Base-by-base conservation (phyloP, 2,888 invertebrate species). In the Urechis unicinctus region DNA sequence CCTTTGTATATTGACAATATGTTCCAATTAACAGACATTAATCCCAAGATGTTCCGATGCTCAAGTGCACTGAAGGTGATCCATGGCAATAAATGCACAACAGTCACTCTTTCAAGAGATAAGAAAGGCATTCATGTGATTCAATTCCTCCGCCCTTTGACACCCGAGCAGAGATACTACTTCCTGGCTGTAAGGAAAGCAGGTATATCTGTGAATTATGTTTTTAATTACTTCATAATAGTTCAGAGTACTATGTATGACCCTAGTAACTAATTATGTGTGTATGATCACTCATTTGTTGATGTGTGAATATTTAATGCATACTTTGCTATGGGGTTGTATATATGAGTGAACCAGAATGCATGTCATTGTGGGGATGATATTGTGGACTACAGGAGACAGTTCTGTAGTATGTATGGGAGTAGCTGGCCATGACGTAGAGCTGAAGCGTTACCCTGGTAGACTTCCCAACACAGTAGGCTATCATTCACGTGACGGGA, bases 341-440 rank as follows among this genome's bases (percentile, higher is more conserved):
- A n/a, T n/a, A n/a, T n/a, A n/a, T n/a, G n/a, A n/a, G n/a, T n/a
- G n/a, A n/a, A n/a, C n/a, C n/a, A n/a, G n/a, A n/a, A n/a, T n/a
- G n/a, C n/a, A n/a, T n/a, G n/a, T n/a, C n/a, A n/a, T n/a, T n/a
- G n/a, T n/a, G n/a, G n/a, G n/a, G n/a, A n/a, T n/a, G n/a, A n/a
- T n/a, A 25, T 9, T 17, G 9, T 48, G 21, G 26, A 3, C 63
- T 66, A 1, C 59, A 73, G 73, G 67, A 66, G 71, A 71, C 50
- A 69, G 70, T 49, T 71, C 72, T 1, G 63, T 67, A 13, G 59
- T 73, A 4, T 63, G 68, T 53, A 55, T 71, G 17, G 73, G 73
- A 22, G 59, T 72, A 3, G 72, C 68, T 6, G 64, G 64, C 22
- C 42, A 49, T 5, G 56, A 59, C 31, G 65, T 71, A 30, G 66